Evolutionary conservation across 2,888 invertebrate genomes (phyloP), one percentile per base, ranked within the genome.

Genomic region (Limnephilus rhombicus): DNA sequence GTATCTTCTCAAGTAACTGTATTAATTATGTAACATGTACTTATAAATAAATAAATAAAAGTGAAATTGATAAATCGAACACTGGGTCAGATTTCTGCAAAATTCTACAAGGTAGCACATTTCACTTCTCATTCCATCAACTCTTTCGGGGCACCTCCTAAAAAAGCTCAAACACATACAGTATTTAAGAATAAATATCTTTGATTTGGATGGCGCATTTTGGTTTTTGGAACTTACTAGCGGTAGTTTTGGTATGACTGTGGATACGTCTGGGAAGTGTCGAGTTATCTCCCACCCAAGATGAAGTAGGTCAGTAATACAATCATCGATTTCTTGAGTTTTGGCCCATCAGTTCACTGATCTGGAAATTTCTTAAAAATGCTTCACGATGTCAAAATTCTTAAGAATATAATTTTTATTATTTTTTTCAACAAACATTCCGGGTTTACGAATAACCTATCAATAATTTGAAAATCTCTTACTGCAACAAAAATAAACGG

Each of bases 231-330:
- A 15, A 5, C 18, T 7, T 83, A 34, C 82, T 83, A 12, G 18
- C 34, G 15, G 31, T 18, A 83, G 15, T 12, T 34, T 82, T 82
- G 12, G 31, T 31, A 34, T 15, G 2, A 13, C 34, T 34, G 34
- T 83, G 5, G 15, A 37, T 31, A 15, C 82, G 92, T 85, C 91
- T 45, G 41, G 53, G 88, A 92, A 91, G 92, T 92, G 92, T 92
- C 92, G 81, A 53, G 88, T 92, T 92, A 80, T 86, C 85, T 92
- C 92, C 92, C 92, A 91, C 92, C 92, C 92, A 92, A 80, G 90
- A 41, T 80, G 88, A 53, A 45, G 9, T 29, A 83, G 34, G 31
- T 34, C 29, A 83, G 31, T 34, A 37, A 18, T 83, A 13, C 34
- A 31, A 83, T 29, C 68, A n/a, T 68, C 24, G 24, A 68, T 68